These are phyloP conservation scores for Chionoecetes opilio DNA, from an alignment of 1,140 invertebrate genomes.

Conservation along the genomic window DNA sequence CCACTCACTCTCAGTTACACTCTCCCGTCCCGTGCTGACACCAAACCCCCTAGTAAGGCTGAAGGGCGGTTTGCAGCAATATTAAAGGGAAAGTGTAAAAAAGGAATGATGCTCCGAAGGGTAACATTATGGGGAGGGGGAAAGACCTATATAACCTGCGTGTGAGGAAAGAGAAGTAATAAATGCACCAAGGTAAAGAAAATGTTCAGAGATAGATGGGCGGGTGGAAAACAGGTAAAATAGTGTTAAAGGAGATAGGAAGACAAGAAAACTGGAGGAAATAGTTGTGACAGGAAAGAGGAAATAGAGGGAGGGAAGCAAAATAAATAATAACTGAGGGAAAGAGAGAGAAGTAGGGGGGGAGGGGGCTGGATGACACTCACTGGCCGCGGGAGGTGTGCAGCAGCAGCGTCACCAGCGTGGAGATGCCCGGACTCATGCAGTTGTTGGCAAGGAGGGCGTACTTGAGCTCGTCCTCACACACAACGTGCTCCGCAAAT, in stretches of 20 bases:
- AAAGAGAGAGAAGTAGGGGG: neutral
- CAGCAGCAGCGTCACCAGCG: slow-evolving; percentile 96
- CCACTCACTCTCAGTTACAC: no score
- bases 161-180: no score
- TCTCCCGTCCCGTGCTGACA: no score
- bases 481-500: slow-evolving; percentile 98
- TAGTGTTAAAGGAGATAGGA: no score
- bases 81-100: neutral
- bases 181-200: no score
- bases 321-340: neutral
- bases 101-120: no score
- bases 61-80: neutral
- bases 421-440: slow-evolving; percentile 98
- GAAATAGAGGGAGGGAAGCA: neutral
- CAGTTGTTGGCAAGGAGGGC: slow-evolving; percentile 98
- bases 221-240: no score
- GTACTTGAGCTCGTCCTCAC: slow-evolving; percentile 98
- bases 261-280: no score
- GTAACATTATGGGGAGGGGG: no score
- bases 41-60: no score
- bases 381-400: slow-evolving; percentile 98
- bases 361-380: slow-evolving; percentile 85
- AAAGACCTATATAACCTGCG: no score
- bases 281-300: neutral
- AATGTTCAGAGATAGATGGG: no score